Percentiles rank a stretch among this genome's conserved stretches.
These are phyloP conservation scores for Cercocebus atys DNA, from an alignment of 2,113 vertebrate species.

Conservation along the genomic window DNA sequence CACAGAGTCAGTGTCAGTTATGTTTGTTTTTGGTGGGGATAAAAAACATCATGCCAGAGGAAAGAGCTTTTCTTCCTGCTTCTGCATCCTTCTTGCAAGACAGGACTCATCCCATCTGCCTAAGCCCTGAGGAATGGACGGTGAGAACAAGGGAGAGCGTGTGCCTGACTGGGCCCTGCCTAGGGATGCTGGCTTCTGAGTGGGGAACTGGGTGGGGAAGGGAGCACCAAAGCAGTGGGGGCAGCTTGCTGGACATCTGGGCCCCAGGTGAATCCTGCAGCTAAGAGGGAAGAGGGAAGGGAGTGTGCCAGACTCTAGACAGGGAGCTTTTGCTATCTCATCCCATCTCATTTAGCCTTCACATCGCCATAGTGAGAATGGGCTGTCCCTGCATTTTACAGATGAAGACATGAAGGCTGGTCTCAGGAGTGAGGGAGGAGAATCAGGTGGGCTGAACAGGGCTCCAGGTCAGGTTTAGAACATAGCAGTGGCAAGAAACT, in stretches of 20 bases:
- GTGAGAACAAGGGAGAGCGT: background rate
- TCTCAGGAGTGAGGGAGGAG: background rate
- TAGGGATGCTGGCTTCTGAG: background rate
- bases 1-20: background rate
- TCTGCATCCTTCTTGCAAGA: constrained; percentile 17
- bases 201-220: background rate
- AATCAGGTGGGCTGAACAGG: background rate
- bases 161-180: background rate
- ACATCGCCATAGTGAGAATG: background rate
- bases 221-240: background rate
- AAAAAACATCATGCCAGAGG: constrained; percentile 22
- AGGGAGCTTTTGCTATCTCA: background rate
- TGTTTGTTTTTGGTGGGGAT: constrained; percentile 31
- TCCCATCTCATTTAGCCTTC: background rate
- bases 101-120: constrained; percentile 38
- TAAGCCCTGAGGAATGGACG: background rate
- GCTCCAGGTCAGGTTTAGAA: background rate
- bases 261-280: background rate
- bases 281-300: background rate
- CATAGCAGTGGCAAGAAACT: background rate
- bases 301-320: background rate
- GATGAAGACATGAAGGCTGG: background rate
- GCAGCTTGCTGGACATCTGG: background rate
- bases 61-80: constrained; percentile 41
- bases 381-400: background rate